phyloP scores from a whole-genome alignment of 2,888 invertebrate genomes.

The Drosophila yooni region DNA sequence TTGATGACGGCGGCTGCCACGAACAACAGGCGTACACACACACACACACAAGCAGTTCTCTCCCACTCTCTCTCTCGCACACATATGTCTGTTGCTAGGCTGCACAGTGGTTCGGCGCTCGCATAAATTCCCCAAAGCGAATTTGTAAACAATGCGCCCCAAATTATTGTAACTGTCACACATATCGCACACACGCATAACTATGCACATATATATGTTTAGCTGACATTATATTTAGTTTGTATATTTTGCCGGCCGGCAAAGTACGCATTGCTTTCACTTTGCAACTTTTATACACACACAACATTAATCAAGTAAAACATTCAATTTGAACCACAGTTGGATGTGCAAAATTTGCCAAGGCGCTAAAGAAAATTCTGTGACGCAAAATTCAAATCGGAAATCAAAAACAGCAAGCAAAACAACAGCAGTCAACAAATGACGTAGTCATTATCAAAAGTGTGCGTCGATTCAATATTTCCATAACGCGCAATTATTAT shows the following conservation, averaged over 20 bases:
- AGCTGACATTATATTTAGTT: conserved; percentile 1
- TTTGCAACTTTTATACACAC: conserved; percentile 2
- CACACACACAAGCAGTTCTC: conserved; percentile 31
- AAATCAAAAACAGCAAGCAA: conserved; percentile 21
- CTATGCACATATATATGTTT: not conserved
- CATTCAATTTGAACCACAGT: conserved; percentile 33
- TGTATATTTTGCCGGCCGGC: conserved; percentile 47
- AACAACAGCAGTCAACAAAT: conserved; percentile 32
- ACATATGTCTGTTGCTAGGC: conserved; percentile 8
- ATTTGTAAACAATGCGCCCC: conserved; percentile 33
- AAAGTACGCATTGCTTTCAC: conserved; percentile 26
- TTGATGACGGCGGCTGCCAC: conserved; percentile 7
- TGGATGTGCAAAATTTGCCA: conserved; percentile 27
- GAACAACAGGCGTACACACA: conserved; percentile 26
- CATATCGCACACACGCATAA: conserved; percentile 2
- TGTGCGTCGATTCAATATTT: conserved; percentile 45
- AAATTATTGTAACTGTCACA: conserved; percentile 9
- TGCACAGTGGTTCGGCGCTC: conserved; percentile 47
- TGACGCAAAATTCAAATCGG: conserved; percentile 43
- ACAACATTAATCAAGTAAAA: conserved; percentile 17
- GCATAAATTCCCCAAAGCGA: conserved; percentile 28
- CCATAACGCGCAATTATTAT: conserved; percentile 56
- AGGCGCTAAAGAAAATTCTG: conserved; percentile 23
- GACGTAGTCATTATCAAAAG: conserved; percentile 22
- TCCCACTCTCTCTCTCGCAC: conserved; percentile 9